phyloP scores from a whole-genome alignment of 2,113 vertebrate genomes.

The Aplodontia rufa region DNA sequence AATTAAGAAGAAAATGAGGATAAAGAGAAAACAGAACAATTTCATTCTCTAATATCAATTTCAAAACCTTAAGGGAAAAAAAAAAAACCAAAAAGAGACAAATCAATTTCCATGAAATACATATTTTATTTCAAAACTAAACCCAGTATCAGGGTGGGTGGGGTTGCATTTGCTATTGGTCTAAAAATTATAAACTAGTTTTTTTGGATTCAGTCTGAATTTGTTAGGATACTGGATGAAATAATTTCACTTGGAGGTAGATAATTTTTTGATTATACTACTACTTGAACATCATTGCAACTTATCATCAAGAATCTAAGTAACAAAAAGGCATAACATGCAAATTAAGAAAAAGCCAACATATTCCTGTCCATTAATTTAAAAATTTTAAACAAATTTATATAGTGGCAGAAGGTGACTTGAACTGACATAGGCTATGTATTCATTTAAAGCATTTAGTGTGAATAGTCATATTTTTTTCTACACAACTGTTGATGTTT shows the following conservation, averaged over 20 bases:
- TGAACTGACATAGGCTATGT: not conserved
- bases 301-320: not conserved
- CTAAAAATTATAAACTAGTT: not conserved
- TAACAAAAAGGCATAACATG: not conserved
- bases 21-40: not conserved
- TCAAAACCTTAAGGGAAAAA: slow-evolving; percentile 49
- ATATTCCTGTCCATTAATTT: not conserved
- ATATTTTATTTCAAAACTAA: slow-evolving; percentile 44
- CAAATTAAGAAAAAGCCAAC: not conserved
- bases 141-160: not conserved
- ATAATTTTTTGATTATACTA: not conserved
- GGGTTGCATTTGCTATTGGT: not conserved
- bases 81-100: not conserved
- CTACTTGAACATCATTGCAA: not conserved
- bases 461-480: not conserved
- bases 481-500: not conserved
- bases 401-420: not conserved
- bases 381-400: not conserved
- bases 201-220: not conserved
- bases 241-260: not conserved
- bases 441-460: not conserved
- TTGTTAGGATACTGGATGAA: not conserved
- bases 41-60: not conserved
- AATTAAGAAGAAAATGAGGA: not conserved
- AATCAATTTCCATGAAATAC: slow-evolving; percentile 59